Evolutionary conservation across 2,113 vertebrate genomes (phyloP).

Genomic region (Cariama cristata): DNA sequence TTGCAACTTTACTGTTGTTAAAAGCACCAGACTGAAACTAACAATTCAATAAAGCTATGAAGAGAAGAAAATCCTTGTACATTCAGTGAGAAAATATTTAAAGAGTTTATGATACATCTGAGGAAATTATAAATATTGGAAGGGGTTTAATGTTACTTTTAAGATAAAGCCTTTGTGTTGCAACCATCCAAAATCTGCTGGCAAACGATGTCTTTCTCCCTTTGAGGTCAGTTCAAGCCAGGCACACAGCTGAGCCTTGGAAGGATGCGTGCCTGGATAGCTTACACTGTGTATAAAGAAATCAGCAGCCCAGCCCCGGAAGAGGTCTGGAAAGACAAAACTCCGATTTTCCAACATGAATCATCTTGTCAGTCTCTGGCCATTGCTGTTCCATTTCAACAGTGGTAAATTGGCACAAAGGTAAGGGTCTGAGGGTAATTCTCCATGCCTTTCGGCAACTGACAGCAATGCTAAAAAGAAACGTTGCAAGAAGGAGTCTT

Average conservation of each 20-base stretch:
- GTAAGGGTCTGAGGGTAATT: background rate
- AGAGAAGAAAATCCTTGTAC: background rate
- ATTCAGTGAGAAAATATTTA: background rate
- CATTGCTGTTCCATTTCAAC: background rate
- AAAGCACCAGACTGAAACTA: background rate
- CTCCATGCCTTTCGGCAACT: background rate
- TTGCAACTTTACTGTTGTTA: background rate
- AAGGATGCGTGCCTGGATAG: background rate
- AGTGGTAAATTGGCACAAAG: background rate
- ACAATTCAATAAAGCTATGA: background rate
- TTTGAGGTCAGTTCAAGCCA: background rate
- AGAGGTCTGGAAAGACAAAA: background rate
- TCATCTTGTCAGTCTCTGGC: background rate
- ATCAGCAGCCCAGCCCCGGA: background rate
- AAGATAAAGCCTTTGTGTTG: background rate
- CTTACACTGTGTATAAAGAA: background rate
- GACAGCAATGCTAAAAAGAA: background rate
- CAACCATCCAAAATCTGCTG: background rate
- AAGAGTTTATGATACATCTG: background rate
- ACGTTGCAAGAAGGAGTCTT: background rate
- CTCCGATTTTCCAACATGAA: background rate
- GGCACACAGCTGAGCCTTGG: background rate
- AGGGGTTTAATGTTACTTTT: slow-evolving; percentile 2
- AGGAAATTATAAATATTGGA: background rate
- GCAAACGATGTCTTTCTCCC: background rate